Evolutionary conservation across 2,888 invertebrate species (phyloP), one percentile per base, ranked within the genome.

Genomic region (Podabrus alpinus): DNA sequence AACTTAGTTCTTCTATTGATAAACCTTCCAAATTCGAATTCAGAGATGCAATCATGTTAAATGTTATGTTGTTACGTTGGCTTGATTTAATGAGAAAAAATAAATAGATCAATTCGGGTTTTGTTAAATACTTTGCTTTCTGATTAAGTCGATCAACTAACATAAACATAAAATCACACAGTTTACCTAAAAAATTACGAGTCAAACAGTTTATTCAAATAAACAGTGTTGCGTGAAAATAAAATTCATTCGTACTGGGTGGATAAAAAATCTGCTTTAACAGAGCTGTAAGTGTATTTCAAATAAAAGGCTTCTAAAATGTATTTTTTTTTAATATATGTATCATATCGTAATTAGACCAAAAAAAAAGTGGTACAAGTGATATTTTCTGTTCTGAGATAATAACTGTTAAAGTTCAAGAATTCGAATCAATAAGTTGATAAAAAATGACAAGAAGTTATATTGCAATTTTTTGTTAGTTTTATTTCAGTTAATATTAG

Each of bases 1-100:
- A 89, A 11, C 92, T 93, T 74, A 95, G 85, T 83, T 95, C 94
- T 79, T 92, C 90, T 7, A 92, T 80, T 17, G 88, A 89, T 83
- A 94, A 89, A 19, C 89, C 83, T 9, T 90, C 82, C n/a, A 93
- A 87, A 71, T 87, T 86, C 3, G 88, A 83, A 25, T 88, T 85
- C 71, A 93, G 81, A 61, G 88, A 88, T 67, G 89, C 84, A 87
- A 95, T 94, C 70, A 93, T 88, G 80, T 93, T 92, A 79, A 92
- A 92, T 87, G 92, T 90, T 74, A 90, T 86, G 9, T 90, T 85
- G 5, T 90, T 84, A 74, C 86, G 90, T 67, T 94, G 88, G 76
- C 88, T 85, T 3, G 92, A 80, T 82, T 93, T 93, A 79, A 92
- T 86, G 80, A 90, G 90, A 85, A 94, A 94, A 87, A 93, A 88